Evolutionary conservation across 2,888 invertebrate genomes (phyloP), one percentile per base, ranked within the genome.

Genomic region (Lithophane ornitopus): DNA sequence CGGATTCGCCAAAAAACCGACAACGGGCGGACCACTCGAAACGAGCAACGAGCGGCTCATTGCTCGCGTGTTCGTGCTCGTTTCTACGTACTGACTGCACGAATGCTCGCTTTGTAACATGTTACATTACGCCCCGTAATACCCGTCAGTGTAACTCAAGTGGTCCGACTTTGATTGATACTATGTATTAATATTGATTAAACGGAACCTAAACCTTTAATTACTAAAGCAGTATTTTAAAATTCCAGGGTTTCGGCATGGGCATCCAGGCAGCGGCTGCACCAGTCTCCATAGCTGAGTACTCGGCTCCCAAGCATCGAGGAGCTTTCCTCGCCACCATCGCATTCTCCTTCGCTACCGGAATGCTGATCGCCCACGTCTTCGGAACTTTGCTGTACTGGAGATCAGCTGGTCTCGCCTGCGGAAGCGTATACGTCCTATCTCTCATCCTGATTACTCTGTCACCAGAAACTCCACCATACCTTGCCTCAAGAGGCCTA

Each of bases 401-500:
- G 98, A 92, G 97, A 90, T 88, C 95, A 34, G 97, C 97, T 3
- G 97, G 97, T 0, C 87, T 97, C 1, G 94, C 97, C 34, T 97
- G 97, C 78, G 96, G 96, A 1, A 91, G 94, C 68, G 93, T 96
- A 66, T 97, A 97, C 67, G 88, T 94, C 1, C 8, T 97, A 3
- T 96, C 97, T n/a, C 92, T 97, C 19, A 86, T 97, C 0, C 90
- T 97, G 0, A 91, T 97, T 4, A 92, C 97, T 0, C 88, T 97
- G 0, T 92, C 97, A 4, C 97, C 97, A 0, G 98, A 98, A 93
- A 97, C 98, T 2, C 98, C 98, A 0, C 96, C 97, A 0, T 98
- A 97, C 96, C 89, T 98, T 14, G 96, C 97, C 0, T 96, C 97
- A 0, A 97, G 94, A 85, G 97, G 97, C 0, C 93, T 94, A 28